Conservation (phyloP, 1,140 invertebrate species). For the Apis laboriosa region DNA sequence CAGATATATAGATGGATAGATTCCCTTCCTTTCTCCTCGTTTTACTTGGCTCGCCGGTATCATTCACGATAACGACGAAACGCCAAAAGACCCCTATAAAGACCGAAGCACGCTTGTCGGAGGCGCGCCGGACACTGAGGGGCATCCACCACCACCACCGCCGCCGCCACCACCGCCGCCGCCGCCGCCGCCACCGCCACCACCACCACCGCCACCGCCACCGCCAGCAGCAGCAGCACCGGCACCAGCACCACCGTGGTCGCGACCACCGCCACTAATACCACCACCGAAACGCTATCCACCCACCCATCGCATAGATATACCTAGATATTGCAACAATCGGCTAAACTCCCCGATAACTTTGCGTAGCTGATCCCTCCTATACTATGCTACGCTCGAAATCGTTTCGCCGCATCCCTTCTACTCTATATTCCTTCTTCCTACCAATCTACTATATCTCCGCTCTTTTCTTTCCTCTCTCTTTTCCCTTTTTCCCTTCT, state of each 20-base stretch:
- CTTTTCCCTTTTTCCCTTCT: not conserved
- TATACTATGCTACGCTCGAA: slow-evolving; percentile 44
- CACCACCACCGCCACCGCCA: slow-evolving; percentile 20
- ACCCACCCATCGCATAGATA: slow-evolving; percentile 73
- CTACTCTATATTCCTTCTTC: not conserved
- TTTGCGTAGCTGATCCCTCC: slow-evolving; percentile 64
- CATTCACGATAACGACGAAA: slow-evolving; percentile 55
- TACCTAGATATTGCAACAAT: slow-evolving; percentile 68
- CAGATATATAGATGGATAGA: too few relatives aligned
- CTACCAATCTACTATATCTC: not conserved
- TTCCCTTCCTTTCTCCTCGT: not conserved
- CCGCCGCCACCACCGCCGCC: slow-evolving; percentile 59
- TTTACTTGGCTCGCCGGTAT: slow-evolving; percentile 42
- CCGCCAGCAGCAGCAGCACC: slow-evolving; percentile 45
- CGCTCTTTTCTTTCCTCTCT: not conserved
- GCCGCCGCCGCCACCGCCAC: slow-evolving; percentile 44
- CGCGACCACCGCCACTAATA: slow-evolving; percentile 55
- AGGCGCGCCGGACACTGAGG: slow-evolving; percentile 81
- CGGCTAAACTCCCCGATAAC: slow-evolving; percentile 71
- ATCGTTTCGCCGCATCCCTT: not conserved
- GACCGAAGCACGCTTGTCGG: slow-evolving; percentile 79
- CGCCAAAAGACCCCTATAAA: slow-evolving; percentile 55
- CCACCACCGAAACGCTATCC: slow-evolving; percentile 68
- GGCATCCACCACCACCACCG: slow-evolving; percentile 75
- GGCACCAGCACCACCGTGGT: slow-evolving; percentile 39